A percentile compares a stretch with the other conserved stretches of the same genome.
Evolutionary conservation across 2,113 vertebrate genomes (phyloP).

Genomic region (Corvus moneduloides): DNA sequence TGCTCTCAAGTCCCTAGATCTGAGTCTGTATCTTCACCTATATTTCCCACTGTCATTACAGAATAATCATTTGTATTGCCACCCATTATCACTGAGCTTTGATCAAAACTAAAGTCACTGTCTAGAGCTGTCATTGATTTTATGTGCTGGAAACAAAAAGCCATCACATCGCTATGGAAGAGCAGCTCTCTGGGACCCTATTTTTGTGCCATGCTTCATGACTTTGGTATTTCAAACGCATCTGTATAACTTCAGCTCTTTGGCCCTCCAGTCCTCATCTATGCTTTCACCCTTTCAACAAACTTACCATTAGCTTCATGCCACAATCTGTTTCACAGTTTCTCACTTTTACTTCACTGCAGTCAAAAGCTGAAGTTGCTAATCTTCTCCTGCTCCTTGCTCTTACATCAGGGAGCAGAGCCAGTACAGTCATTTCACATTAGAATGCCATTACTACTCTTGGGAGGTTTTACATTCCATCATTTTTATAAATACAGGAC

Average conservation of each 20-base stretch:
- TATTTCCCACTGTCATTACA: neutral
- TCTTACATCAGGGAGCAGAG: neutral
- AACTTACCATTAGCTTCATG: neutral
- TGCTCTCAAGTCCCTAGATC: constrained; percentile 17
- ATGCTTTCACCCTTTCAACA: neutral
- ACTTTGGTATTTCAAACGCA: neutral
- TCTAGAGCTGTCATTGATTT: neutral
- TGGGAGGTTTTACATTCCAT: neutral
- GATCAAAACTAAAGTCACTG: constrained; percentile 17
- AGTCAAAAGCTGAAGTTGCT: neutral
- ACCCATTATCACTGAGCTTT: neutral
- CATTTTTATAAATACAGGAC: neutral
- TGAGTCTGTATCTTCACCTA: neutral
- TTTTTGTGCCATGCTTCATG: neutral
- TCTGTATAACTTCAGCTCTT: neutral
- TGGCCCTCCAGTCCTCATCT: neutral
- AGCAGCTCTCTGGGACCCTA: neutral
- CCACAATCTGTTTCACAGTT: neutral
- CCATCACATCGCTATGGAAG: accelerated
- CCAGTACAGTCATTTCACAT: neutral
- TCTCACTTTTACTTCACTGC: neutral
- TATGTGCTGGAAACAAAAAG: neutral
- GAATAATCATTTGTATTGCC: neutral
- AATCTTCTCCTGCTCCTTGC: neutral
- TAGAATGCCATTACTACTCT: neutral